Conservation (phyloP, 2,888 invertebrate genomes). For the Frankliniella fusca region DNA sequence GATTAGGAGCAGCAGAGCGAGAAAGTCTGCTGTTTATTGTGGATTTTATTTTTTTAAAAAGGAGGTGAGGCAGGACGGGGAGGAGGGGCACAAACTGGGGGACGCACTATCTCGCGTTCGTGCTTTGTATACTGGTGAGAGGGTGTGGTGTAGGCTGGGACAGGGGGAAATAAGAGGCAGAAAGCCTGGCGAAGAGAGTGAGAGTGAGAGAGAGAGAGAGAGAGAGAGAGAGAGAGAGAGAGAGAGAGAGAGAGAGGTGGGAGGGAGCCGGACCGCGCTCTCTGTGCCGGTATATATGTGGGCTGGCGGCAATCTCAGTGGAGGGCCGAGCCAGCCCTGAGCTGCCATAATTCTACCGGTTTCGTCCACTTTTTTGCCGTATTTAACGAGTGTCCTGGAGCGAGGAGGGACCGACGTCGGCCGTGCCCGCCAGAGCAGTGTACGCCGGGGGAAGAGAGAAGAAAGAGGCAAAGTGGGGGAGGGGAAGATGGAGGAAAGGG, state of each 20-base stretch:
- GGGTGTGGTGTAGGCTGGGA: not conserved
- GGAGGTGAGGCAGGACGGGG: not conserved
- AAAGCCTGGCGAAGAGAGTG: too few species aligned
- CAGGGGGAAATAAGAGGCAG: too few species aligned
- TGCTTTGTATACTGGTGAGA: not conserved
- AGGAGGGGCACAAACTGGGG: too few species aligned
- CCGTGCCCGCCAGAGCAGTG: too few species aligned
- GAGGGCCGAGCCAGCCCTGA: not conserved
- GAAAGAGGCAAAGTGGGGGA: not conserved
- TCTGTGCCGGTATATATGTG: too few species aligned
- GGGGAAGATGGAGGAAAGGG: not conserved
- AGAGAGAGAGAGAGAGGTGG: too few species aligned
- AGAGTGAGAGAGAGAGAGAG: too few species aligned
- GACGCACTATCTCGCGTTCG: too few species aligned
- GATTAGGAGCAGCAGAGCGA: too few species aligned
- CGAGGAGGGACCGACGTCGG: too few species aligned
- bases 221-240: too few species aligned
- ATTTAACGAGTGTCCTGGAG: not conserved
- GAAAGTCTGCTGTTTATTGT: not conserved
- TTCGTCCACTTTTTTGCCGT: not conserved
- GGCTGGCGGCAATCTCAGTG: not conserved
- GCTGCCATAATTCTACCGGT: not conserved
- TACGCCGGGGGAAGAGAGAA: not conserved
- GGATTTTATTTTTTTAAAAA: not conserved
- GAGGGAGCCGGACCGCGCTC: too few species aligned